phyloP scores from a whole-genome alignment of 1,140 invertebrate species.

The Belonocnema kinseyi region DNA sequence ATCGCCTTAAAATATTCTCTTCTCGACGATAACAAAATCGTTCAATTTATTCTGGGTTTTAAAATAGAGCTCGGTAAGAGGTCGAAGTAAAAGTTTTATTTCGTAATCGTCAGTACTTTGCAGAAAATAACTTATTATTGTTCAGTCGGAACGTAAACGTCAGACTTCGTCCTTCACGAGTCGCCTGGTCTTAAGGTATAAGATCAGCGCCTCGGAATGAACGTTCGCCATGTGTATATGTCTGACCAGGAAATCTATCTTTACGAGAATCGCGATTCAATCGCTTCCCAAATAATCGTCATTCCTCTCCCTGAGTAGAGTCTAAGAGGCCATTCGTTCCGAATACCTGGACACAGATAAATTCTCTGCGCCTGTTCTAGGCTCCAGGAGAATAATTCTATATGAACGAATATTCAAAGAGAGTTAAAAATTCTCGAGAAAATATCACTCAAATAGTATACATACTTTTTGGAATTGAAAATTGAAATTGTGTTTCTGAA shows the following conservation, averaged over 20 bases:
- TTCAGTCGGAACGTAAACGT: conserved; percentile 12
- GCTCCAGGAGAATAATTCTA: neutral
- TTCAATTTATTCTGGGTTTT: neutral
- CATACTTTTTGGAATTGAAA: no score
- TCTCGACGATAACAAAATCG: neutral
- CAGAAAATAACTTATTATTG: conserved; percentile 18
- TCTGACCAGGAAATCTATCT: conserved; percentile 16
- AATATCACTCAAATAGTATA: no score
- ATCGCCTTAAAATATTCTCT: neutral
- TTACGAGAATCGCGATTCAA: conserved; percentile 19
- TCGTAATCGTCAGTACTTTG: neutral
- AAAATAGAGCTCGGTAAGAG: neutral
- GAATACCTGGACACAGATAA: neutral
- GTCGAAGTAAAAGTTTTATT: neutral
- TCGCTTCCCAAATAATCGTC: conserved; percentile 26
- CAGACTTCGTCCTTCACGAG: conserved; percentile 5
- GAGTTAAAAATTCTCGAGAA: no score
- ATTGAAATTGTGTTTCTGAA: neutral
- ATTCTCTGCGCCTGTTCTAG: neutral
- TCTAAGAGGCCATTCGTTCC: conserved; percentile 3
- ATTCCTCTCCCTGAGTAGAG: neutral
- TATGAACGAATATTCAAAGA: neutral
- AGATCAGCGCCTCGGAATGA: conserved; percentile 2
- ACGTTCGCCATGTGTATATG: conserved; percentile 3
- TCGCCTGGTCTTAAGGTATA: conserved; percentile 14